Evolutionary conservation across 2,888 invertebrate genomes (phyloP), one percentile per base, ranked within the genome.

Genomic region (Scaptomyza tumidula): DNA sequence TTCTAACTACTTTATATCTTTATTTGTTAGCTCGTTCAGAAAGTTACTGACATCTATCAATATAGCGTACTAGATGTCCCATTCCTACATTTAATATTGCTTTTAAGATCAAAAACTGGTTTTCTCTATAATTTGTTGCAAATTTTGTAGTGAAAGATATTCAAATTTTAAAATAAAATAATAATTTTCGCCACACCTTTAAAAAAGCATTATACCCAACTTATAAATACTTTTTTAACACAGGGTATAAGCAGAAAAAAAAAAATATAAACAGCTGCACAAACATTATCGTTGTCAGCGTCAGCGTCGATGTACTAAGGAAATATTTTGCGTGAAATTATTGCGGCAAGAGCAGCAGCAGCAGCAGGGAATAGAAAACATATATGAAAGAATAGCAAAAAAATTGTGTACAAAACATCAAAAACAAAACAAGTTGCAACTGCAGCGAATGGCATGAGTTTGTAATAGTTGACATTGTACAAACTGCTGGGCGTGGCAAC

Each of bases 251-350:
- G n/a, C n/a, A n/a, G 6, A 14, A 65, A 50, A 55, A 14, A 33
- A 29, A 14, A 31, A 10, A 49, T 13, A 10, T n/a, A 37, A 71
- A 65, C 45, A 71, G 53, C 39, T 64, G 71, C 56, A 61, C 31
- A 61, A 71, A 75, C 70, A 70, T 85, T 71, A 71, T 71, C 58
- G 64, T 63, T 71, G 75, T 65, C 75, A 79, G 68, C 67, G 79
- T 74, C 86, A 80, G 69, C 62, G 61, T 75, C 78, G 71, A 86
- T 83, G 78, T 77, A 65, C 69, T 52, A 59, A 63, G 74, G 71
- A 84, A 80, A 80, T 82, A 82, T 75, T 86, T 86, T 82, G 81
- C 75, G 71, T 55, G 54, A 86, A 75, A 75, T 82, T 86, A 82
- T 83, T 77, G 77, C 70, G 27, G 48, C 52, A 24, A 14, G 13